Evolutionary conservation across 2,888 invertebrate species (phyloP), one percentile per base, ranked within the genome.

Genomic region (Phengaris arion): DNA sequence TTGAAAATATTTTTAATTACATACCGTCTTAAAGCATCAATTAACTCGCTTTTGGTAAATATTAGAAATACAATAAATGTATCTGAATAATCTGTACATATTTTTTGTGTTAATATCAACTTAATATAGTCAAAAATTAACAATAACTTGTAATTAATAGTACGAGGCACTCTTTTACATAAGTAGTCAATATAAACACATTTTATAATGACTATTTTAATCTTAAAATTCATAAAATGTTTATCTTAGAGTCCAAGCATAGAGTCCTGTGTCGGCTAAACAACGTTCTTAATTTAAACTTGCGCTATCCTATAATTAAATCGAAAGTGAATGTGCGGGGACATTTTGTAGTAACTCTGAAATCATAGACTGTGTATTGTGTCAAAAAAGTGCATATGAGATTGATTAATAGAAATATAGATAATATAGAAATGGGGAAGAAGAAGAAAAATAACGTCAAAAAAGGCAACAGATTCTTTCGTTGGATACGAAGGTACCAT

Each of bases 401-500:
- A 78, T 77, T 80, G 77, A 77, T 79, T 75, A 77, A 81, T 79
- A 81, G 87, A 84, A 85, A 93, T 93, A 22, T 22, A 22, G 22
- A 22, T 22, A 22, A 22, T 22, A 22, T 22, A 81, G 87, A 84
- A 85, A 93, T 93, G 93, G 92, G 92, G 79, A 93, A 92, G 80
- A 93, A 92, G 87, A 93, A 92, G 88, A 93, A 92, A 87, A 88
- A 87, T 83, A 88, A 81, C 80, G 87, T 84, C 13, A 92, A 89
- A 81, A 91, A 86, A 81, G 86, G 91, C 15, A 92, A 89, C 83
- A 84, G 92, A 78, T 93, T 93, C 83, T 93, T 93, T 81, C 88
- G 93, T 70, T 93, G 93, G 93, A 93, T 93, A 77, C 86, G 86
- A 88, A 93, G 93, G 93, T 93, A 92, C 84, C 72, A 35, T 59